Evolutionary conservation across 2,113 vertebrate genomes (phyloP).

Genomic region (Cyrtonyx montezumae): DNA sequence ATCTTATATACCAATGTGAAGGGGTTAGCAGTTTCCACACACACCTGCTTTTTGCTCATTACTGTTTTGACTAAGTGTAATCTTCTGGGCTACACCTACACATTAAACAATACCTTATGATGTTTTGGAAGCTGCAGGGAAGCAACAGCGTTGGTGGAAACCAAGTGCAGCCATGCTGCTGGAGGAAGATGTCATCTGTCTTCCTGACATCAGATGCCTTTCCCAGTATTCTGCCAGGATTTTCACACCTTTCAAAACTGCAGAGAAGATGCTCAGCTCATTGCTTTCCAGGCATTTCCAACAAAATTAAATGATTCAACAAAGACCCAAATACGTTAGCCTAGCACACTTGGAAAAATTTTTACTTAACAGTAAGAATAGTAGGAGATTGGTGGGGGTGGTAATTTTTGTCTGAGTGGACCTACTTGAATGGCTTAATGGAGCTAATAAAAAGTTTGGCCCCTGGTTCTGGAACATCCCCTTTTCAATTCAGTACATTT

Average conservation of each 20-base stretch:
- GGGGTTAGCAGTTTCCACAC: not conserved
- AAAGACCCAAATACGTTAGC: accelerated
- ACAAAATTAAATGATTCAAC: not conserved
- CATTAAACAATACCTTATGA: not conserved
- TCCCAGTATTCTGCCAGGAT: not conserved
- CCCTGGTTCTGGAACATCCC: not conserved
- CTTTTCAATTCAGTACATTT: not conserved
- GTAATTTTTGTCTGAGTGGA: not conserved
- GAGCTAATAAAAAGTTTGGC: not conserved
- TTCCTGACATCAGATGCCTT: not conserved
- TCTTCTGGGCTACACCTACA: not conserved
- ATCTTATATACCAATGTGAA: not conserved
- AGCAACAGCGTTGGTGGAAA: not conserved
- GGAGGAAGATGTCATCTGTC: not conserved
- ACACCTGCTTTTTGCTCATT: not conserved
- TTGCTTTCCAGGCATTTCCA: not conserved
- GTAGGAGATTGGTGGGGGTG: not conserved
- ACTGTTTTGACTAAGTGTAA: not conserved
- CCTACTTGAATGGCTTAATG: not conserved
- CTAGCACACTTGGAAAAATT: not conserved
- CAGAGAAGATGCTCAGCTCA: not conserved
- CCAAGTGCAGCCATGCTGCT: not conserved
- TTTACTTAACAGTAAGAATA: not conserved
- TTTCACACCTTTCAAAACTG: not conserved
- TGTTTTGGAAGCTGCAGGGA: not conserved